phyloP scores from a whole-genome alignment of 2,888 invertebrate species.

The Aethes cnicana region DNA sequence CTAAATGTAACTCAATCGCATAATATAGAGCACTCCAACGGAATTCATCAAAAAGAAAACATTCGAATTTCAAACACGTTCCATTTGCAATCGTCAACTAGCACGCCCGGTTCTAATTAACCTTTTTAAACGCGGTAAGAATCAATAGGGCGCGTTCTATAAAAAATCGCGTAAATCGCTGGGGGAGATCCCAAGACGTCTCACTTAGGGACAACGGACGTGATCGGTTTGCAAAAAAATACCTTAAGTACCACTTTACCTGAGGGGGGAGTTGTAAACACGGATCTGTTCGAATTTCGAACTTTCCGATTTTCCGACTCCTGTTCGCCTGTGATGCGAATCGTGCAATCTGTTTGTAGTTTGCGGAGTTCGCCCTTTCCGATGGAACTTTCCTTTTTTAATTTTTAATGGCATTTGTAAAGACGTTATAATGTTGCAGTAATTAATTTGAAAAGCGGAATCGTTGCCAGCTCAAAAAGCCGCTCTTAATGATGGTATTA shows the following conservation, averaged over 20 bases:
- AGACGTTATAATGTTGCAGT: constrained; percentile 21
- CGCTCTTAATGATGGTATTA: constrained; percentile 30
- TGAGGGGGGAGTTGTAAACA: constrained; percentile 39
- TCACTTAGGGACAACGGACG: constrained; percentile 77
- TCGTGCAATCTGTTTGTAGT: constrained; percentile 13
- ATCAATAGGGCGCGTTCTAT: constrained; percentile 67
- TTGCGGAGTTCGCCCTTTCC: constrained; percentile 35
- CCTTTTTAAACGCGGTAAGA: constrained; percentile 42
- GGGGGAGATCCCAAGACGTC: constrained; percentile 70
- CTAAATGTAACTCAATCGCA: too few species aligned
- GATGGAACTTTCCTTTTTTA: constrained; percentile 40
- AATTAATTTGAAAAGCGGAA: constrained; percentile 28
- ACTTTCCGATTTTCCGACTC: constrained; percentile 23
- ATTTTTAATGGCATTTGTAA: constrained; percentile 24
- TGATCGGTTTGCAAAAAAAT: constrained; percentile 80
- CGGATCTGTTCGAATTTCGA: constrained; percentile 17
- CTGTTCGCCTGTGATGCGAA: constrained; percentile 4
- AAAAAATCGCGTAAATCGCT: constrained; percentile 63
- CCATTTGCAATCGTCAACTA: constrained; percentile 15
- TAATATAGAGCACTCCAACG: too few species aligned
- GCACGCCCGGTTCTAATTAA: constrained; percentile 15
- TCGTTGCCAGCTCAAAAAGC: constrained; percentile 16
- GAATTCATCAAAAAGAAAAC: not conserved
- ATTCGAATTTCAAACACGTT: constrained; percentile 19
- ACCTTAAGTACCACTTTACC: constrained; percentile 70